phyloP scores from a whole-genome alignment of 2,888 invertebrate species.

The Harpalus rufipes region DNA sequence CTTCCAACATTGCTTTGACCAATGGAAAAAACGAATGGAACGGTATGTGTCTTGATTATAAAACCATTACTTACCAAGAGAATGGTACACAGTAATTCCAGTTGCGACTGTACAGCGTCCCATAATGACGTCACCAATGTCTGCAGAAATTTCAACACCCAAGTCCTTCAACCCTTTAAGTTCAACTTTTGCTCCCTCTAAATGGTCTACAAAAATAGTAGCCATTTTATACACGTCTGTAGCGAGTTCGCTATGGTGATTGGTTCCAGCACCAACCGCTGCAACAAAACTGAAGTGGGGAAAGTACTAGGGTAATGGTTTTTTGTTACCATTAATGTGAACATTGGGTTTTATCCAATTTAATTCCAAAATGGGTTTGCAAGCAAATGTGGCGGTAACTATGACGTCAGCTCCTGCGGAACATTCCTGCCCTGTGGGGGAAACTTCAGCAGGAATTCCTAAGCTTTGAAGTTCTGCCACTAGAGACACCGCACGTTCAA shows the following conservation, averaged over 20 bases:
- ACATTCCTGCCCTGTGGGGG: constrained; percentile 76
- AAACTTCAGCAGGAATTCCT: constrained; percentile 59
- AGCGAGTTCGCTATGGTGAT: constrained; percentile 79
- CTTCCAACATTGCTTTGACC: no score
- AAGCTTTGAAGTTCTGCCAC: constrained; percentile 73
- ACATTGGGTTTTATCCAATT: constrained; percentile 79
- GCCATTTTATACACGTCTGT: constrained; percentile 78
- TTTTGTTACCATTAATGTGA: constrained; percentile 81
- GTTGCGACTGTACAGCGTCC: constrained; percentile 73
- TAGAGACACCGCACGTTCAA: constrained; percentile 73
- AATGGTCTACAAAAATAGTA: constrained; percentile 80
- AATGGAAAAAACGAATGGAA: no score
- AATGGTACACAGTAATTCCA: constrained; percentile 81
- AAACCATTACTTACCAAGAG: constrained; percentile 78
- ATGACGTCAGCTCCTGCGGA: constrained; percentile 81
- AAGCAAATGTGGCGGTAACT: constrained; percentile 80
- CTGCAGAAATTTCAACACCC: constrained; percentile 78
- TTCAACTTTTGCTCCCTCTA: constrained; percentile 79
- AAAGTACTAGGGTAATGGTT: not conserved
- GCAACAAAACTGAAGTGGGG: no score
- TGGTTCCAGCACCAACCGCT: constrained; percentile 81
- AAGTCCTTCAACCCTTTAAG: constrained; percentile 77
- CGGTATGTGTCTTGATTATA: no score
- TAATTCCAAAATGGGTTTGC: constrained; percentile 77
- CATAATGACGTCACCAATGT: constrained; percentile 80